Base-by-base conservation (phyloP, 2,113 vertebrate genomes). In the Galbula dea region DNA sequence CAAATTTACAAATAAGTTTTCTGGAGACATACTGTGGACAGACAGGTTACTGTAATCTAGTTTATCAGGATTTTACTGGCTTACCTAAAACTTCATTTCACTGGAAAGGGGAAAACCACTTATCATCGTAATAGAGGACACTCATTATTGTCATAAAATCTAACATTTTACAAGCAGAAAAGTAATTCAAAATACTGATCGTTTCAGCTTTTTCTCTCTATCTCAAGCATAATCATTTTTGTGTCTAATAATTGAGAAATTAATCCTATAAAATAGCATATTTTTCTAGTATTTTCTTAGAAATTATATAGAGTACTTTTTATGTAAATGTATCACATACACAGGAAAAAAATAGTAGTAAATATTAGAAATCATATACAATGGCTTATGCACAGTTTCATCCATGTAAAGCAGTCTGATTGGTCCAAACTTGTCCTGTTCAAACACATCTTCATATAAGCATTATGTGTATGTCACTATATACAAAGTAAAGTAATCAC, bases 371-470 rank as follows among this genome's bases (percentile, higher is more conserved):
- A 65, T 54, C 17, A 57, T 55, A 69, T 34, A 65, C 37, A 91
- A 90, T 68, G 22, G 15, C 23, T 79, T 71, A 86, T 59, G 51
- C 43, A 69, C 6, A 69, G 62, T 85, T 94, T 66, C 30, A 89
- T 82, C 41, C 45, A 72, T 10, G 66, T 68, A 86, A 77, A 85
- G 39, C 10, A 85, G 30, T 58, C n/a, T 71, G 49, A 77, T 41
- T 3, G 7, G 82, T 84, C n/a, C 20, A 68, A 87, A 76, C 10
- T 83, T 41, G 66, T 58, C 24, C 49, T 76, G 10, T 36, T 89
- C 21, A 57, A 87, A 93, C 83, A 94, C 62, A 92, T 59, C 43
- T 39, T 92, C 83, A 93, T 6, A 71, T 46, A 93, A 93, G n/a
- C 48, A 84, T 91, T 96, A 37, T 96, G 8, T 27, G 21, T 61